Conservation (phyloP, 2,797 vertebrate genomes). For the Orientallactaga sibirica region DNA sequence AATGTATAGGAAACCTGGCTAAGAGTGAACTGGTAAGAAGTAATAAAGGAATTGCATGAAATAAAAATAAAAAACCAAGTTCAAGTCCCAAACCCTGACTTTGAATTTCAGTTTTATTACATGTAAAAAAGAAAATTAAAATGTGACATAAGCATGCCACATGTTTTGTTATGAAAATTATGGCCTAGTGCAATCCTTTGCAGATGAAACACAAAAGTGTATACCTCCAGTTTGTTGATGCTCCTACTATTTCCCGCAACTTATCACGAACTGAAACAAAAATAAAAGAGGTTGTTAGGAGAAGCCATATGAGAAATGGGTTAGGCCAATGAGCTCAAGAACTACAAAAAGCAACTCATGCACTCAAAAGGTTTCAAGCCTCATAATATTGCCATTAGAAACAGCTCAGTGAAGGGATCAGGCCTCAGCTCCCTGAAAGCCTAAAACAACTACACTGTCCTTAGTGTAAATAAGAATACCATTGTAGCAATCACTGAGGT, state of each 20-base stretch:
- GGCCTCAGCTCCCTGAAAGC: slow-evolving; percentile 50
- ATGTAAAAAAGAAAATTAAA: slow-evolving; percentile 24
- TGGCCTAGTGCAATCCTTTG: not conserved
- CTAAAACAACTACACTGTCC: not conserved
- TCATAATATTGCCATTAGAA: slow-evolving; percentile 47
- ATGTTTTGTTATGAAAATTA: slow-evolving; percentile 40
- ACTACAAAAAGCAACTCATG: slow-evolving; percentile 76
- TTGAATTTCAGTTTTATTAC: slow-evolving; percentile 5
- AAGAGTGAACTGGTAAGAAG: slow-evolving; percentile 48
- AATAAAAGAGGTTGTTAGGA: slow-evolving; percentile 75
- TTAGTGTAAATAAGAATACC: slow-evolving; percentile 46
- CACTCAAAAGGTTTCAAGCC: slow-evolving; percentile 72
- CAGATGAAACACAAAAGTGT: slow-evolving; percentile 50
- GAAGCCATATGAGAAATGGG: not conserved
- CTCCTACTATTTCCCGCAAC: slow-evolving; percentile 96
- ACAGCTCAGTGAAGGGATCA: slow-evolving; percentile 38
- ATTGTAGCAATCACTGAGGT: slow-evolving; percentile 3
- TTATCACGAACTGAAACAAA: slow-evolving; percentile 93
- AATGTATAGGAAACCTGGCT: not conserved
- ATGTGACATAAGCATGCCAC: not conserved
- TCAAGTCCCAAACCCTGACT: slow-evolving; percentile 36
- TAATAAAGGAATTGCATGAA: slow-evolving; percentile 39
- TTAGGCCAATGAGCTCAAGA: slow-evolving; percentile 33
- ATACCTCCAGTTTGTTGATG: slow-evolving; percentile 97
- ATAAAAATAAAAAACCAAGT: not conserved